Conservation (phyloP, 2,888 invertebrate species). For the Cheilosia soror region DNA sequence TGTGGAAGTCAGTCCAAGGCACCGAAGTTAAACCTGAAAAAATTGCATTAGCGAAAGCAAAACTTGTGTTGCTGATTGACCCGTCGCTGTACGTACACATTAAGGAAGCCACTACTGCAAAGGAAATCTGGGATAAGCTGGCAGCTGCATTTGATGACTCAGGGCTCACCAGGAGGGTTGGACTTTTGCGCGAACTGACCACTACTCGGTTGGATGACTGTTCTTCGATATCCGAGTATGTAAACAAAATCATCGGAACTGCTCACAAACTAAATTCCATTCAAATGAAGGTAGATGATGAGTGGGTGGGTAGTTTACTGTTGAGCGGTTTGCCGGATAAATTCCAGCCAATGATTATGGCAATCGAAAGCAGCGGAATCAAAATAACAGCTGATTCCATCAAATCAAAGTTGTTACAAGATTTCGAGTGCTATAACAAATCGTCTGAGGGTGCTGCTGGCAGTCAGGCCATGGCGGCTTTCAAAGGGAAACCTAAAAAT, state of each 20-base stretch:
- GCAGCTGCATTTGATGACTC: constrained; percentile 2
- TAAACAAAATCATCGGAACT: neutral
- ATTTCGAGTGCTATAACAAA: too few species aligned
- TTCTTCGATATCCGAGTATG: neutral
- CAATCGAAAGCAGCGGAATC: too few species aligned
- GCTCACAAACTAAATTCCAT: too few species aligned
- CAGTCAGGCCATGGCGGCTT: too few species aligned
- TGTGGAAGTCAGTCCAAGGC: constrained; percentile 5
- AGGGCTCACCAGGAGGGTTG: constrained; percentile 8
- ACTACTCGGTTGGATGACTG: constrained; percentile 7
- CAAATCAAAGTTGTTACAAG: too few species aligned
- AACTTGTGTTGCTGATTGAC: neutral
- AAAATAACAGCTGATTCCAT: too few species aligned
- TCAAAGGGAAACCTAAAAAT: too few species aligned
- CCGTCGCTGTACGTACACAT: constrained; percentile 11
- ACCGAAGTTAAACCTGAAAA: neutral
- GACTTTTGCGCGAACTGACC: neutral
- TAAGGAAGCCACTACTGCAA: constrained; percentile 5
- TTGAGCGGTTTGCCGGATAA: too few species aligned
- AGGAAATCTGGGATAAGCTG: neutral
- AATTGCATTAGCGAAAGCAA: constrained; percentile 8
- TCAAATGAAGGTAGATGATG: too few species aligned
- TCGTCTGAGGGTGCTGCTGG: too few species aligned
- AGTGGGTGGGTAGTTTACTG: too few species aligned
- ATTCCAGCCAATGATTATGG: too few species aligned